Conservation (phyloP, 2,113 vertebrate genomes). For the Spea bombifrons region DNA sequence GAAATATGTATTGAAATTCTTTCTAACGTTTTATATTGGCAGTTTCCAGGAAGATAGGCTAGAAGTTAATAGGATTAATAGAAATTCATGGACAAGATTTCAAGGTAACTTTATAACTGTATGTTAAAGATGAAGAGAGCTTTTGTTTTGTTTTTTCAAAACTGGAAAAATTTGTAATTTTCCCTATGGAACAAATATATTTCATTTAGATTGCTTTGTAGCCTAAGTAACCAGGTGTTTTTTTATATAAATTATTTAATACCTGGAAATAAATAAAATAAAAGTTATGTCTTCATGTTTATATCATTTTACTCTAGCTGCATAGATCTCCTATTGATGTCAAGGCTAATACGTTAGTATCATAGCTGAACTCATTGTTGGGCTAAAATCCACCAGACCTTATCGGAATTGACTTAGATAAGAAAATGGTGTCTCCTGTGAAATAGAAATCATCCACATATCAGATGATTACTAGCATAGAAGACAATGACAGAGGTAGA, state of each 20-base stretch:
- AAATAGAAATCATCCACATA: constrained; percentile 4
- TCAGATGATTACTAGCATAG: constrained; percentile 2
- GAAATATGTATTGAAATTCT: constrained; percentile 48
- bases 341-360: too few relatives aligned
- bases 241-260: too few relatives aligned
- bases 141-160: constrained; percentile 42
- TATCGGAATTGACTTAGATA: constrained; percentile 3
- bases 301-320: too few relatives aligned
- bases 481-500: constrained; percentile 17
- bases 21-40: constrained; percentile 47
- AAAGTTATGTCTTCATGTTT: too few relatives aligned
- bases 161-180: neutral
- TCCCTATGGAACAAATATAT: too few relatives aligned
- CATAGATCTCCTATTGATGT: too few relatives aligned
- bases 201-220: too few relatives aligned
- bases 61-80: constrained; percentile 48
- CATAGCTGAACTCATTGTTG: too few relatives aligned
- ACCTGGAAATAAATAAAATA: too few relatives aligned
- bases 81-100: constrained; percentile 48
- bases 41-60: constrained; percentile 46
- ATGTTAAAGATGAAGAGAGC: constrained; percentile 44
- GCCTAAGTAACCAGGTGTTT: too few relatives aligned
- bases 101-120: constrained; percentile 45
- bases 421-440: neutral
- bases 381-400: neutral